Percentiles rank a stretch among this genome's conserved stretches.
Evolutionary conservation across 2,113 vertebrate species (phyloP).

Genomic region (Platichthys stellatus): DNA sequence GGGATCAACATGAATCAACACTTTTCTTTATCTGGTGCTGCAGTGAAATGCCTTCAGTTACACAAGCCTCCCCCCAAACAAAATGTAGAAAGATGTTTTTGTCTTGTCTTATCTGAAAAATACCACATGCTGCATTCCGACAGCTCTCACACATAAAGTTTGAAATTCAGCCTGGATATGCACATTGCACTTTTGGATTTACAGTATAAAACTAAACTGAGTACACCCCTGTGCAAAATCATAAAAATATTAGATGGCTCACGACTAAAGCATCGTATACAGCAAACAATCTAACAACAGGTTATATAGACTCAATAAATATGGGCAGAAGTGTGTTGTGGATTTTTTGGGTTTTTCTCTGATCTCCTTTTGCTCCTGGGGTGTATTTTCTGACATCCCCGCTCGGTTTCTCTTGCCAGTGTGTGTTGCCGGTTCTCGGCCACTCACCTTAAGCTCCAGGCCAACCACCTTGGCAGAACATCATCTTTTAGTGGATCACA

Average conservation of each 20-base stretch:
- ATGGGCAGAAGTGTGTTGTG: neutral
- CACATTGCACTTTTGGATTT: neutral
- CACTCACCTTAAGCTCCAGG: too few relatives aligned
- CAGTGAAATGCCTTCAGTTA: neutral
- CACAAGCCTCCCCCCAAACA: too few relatives aligned
- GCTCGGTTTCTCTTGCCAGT: too few relatives aligned
- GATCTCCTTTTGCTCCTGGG: neutral
- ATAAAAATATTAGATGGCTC: neutral
- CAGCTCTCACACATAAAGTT: neutral
- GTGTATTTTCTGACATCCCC: too few relatives aligned
- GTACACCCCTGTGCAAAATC: neutral
- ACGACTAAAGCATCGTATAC: neutral
- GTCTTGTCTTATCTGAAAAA: too few relatives aligned
- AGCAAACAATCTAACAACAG: neutral
- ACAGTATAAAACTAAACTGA: neutral
- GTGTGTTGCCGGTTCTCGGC: too few relatives aligned
- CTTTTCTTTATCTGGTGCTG: conserved; percentile 16
- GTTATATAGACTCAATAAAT: neutral
- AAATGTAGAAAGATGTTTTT: too few relatives aligned
- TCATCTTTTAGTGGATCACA: too few relatives aligned
- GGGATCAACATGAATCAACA: conserved; percentile 36
- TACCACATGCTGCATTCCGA: too few relatives aligned
- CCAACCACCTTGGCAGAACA: too few relatives aligned
- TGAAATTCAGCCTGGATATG: neutral
- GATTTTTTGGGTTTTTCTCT: too few relatives aligned